Evolutionary conservation across 2,797 vertebrate species (phyloP).

Genomic region (Myotis vivesi): DNA sequence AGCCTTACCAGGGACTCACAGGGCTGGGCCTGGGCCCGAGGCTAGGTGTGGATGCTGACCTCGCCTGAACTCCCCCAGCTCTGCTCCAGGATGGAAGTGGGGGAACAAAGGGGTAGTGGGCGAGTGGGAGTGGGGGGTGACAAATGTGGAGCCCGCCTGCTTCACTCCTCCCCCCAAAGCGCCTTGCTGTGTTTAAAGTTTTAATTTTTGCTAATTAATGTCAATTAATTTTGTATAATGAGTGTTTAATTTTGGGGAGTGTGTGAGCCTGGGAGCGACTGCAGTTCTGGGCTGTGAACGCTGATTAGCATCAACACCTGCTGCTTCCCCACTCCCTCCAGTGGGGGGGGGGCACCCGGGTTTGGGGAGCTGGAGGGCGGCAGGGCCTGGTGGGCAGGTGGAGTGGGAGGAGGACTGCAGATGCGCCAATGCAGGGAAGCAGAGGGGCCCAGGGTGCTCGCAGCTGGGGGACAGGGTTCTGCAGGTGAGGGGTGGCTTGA

Average conservation of each 20-base stretch:
- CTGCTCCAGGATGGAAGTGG: constrained; percentile 42
- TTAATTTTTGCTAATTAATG: constrained; percentile 88
- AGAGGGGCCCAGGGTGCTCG: background rate
- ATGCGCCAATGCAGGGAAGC: constrained; percentile 44
- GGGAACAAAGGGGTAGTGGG: constrained; percentile 50
- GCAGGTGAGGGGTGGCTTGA: constrained; percentile 4
- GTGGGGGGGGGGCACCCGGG: constrained; percentile 36
- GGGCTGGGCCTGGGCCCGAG: background rate
- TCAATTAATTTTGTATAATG: constrained; percentile 88
- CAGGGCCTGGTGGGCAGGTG: constrained; percentile 67
- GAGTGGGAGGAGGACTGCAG: constrained; percentile 67
- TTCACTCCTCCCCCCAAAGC: constrained; percentile 79
- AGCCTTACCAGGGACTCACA: background rate
- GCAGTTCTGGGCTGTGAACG: constrained; percentile 84
- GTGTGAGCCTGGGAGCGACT: constrained; percentile 83
- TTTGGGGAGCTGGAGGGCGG: constrained; percentile 70
- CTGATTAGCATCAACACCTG: constrained; percentile 87
- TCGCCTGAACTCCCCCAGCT: constrained; percentile 36
- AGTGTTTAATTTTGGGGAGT: constrained; percentile 86
- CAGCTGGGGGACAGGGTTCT: constrained; percentile 30
- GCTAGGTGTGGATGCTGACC: background rate
- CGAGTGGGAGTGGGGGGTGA: constrained; percentile 66
- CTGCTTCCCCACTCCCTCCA: constrained; percentile 82
- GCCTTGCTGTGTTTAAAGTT: constrained; percentile 84
- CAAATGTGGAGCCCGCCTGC: constrained; percentile 73